Evolutionary conservation across 1,140 invertebrate species (phyloP), one percentile per base, ranked within the genome.

Genomic region (Mylabris phalerata): DNA sequence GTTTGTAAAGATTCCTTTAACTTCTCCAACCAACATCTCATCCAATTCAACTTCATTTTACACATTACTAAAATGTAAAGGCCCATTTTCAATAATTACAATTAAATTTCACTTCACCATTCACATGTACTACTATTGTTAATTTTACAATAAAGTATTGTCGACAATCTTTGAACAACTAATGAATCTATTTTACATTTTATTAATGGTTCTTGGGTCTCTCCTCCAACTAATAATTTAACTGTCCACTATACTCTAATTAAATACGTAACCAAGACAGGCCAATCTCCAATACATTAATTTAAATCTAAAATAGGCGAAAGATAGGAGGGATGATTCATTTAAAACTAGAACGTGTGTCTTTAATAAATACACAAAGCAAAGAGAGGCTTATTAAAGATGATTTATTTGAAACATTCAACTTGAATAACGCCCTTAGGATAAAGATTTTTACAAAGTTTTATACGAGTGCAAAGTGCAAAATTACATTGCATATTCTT

Each of bases 401-500:
- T 26, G 19, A 19, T 26, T 46, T 46, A 48, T 38, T 3, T 42
- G 40, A 39, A 47, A 24, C 45, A 39, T 41, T n/a, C 32, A 39
- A 44, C 54, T 58, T 48, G 44, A 48, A 48, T 27, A 38, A 48
- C 44, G 40, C 45, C 59, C 50, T 63, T 59, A 64, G 58, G 48
- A 57, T 43, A 54, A 54, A 63, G 59, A 63, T 63, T 63, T 32
- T 32, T 32, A 32, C 32, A 32, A 32, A 32, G 7, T 32, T 32
- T 32, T 32, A 4, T 32, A 32, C 32, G 32, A 32, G 32, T 32
- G 32, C 32, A 5, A 32, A 32, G 32, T 32, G 32, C 32, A 54
- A 54, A 45, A 54, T 26, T 54, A 52, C 62, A 65, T 60, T 62
- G 63, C 63, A 65, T 57, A 62, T 65, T 65, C 61, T 62, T 56